Conservation (phyloP, 2,888 invertebrate genomes). For the Sinelater perroti region DNA sequence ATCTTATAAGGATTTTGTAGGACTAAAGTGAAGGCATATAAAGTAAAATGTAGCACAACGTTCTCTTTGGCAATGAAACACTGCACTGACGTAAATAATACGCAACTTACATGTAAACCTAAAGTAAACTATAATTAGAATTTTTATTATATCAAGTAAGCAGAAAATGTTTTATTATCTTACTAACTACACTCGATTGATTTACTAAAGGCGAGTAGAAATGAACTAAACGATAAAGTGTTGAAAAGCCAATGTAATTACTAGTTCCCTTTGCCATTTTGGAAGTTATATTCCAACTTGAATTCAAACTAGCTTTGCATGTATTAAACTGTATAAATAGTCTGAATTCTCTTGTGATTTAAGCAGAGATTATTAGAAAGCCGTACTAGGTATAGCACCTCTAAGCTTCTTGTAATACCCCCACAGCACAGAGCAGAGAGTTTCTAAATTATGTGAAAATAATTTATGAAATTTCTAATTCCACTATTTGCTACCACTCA, state of each 20-base stretch:
- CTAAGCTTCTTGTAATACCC: constrained; percentile 34
- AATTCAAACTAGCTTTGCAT: constrained; percentile 34
- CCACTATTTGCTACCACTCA: constrained; percentile 16
- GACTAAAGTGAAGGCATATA: too few species aligned
- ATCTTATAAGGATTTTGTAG: too few species aligned
- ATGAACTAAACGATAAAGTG: constrained; percentile 17
- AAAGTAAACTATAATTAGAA: too few species aligned
- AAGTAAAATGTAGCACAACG: too few species aligned
- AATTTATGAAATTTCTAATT: constrained; percentile 32
- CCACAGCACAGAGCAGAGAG: constrained; percentile 28
- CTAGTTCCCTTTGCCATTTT: constrained; percentile 31
- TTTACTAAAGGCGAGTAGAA: too few species aligned
- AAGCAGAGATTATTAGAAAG: constrained; percentile 38
- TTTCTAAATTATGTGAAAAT: constrained; percentile 31
- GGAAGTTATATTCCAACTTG: constrained; percentile 34
- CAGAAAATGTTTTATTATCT: too few species aligned
- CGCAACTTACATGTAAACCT: too few species aligned
- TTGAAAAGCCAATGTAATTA: constrained; percentile 30
- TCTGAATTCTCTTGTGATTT: constrained; percentile 35
- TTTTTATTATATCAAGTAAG: too few species aligned
- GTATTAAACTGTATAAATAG: constrained; percentile 37
- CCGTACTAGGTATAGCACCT: constrained; percentile 34
- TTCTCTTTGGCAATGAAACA: too few species aligned
- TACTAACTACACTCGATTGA: too few species aligned
- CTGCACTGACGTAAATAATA: too few species aligned